Evolutionary conservation across 2,113 vertebrate species (phyloP).

Genomic region (Zapus hudsonius): DNA sequence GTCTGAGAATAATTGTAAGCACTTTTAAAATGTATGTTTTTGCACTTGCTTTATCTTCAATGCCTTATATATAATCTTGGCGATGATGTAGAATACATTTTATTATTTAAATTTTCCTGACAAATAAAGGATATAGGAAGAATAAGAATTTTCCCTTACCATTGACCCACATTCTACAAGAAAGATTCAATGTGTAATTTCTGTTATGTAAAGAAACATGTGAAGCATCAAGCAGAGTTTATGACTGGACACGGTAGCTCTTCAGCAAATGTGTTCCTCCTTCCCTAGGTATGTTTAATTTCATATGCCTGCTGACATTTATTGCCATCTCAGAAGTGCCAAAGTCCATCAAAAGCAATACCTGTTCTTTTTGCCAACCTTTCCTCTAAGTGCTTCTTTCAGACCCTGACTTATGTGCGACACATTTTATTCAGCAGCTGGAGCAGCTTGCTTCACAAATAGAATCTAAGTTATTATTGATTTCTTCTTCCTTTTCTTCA

Average conservation of each 20-base stretch:
- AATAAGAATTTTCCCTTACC: not conserved
- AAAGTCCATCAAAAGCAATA: not conserved
- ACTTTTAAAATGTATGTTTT: not conserved
- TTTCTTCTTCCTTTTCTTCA: conserved; percentile 65
- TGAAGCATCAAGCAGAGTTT: not conserved
- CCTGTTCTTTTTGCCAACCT: conserved; percentile 1
- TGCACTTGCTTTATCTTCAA: not conserved
- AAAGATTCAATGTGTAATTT: not conserved
- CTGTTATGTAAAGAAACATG: not conserved
- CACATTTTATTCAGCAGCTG: conserved; percentile 74
- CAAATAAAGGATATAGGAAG: not conserved
- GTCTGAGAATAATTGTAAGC: not conserved
- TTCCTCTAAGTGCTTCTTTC: conserved; percentile 11
- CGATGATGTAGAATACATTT: not conserved
- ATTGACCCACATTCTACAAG: not conserved
- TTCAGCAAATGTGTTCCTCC: not conserved
- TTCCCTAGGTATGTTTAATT: conserved; percentile 3
- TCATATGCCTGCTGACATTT: conserved; percentile 50
- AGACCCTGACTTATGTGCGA: conserved; percentile 59
- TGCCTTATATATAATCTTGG: not conserved
- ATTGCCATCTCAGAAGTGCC: conserved; percentile 10
- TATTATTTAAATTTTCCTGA: conserved; percentile 3
- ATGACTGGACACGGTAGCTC: not conserved
- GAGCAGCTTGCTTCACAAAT: conserved; percentile 74
- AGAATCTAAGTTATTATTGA: conserved; percentile 72